These are phyloP conservation scores for Drepana arcuata DNA, from an alignment of 1,140 invertebrate species.

Conservation along the genomic window DNA sequence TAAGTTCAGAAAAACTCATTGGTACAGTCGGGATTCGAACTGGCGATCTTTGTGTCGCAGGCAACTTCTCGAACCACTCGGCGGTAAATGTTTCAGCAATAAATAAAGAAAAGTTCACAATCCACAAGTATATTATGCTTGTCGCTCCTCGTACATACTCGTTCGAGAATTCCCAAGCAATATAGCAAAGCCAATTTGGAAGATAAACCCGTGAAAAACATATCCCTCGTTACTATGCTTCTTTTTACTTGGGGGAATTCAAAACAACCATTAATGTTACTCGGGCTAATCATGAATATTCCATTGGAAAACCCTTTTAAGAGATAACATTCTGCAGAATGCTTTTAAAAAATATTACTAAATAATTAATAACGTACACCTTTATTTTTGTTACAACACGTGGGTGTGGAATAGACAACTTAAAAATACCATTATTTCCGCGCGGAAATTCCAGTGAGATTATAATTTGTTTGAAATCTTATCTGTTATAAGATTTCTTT, in stretches of 20 bases:
- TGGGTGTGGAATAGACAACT: background rate
- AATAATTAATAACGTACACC: slow-evolving; percentile 18
- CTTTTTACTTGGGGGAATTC: slow-evolving; percentile 33
- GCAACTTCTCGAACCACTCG: too few species aligned
- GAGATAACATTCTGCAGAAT: slow-evolving; percentile 21
- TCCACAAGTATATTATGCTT: too few species aligned
- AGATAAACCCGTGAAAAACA: slow-evolving; percentile 14
- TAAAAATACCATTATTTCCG: too few species aligned
- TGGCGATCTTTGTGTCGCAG: too few species aligned
- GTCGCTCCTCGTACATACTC: too few species aligned
- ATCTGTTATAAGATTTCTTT: background rate
- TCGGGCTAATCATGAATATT: slow-evolving; percentile 47
- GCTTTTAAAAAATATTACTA: slow-evolving; percentile 28
- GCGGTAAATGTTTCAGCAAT: too few species aligned
- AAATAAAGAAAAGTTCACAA: too few species aligned
- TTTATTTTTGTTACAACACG: background rate
- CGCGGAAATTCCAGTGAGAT: too few species aligned
- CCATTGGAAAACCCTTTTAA: slow-evolving; percentile 42
- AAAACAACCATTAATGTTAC: slow-evolving; percentile 45
- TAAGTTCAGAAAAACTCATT: too few species aligned
- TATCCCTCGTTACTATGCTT: slow-evolving; percentile 13
- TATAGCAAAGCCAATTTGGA: slow-evolving; percentile 12
- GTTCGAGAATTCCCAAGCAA: slow-evolving; percentile 6
- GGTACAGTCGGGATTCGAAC: too few species aligned
- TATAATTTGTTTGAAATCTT: too few species aligned